phyloP scores from a whole-genome alignment of 37 sponge, comb jelly and placozoan species.

The Haliclona indistincta region DNA sequence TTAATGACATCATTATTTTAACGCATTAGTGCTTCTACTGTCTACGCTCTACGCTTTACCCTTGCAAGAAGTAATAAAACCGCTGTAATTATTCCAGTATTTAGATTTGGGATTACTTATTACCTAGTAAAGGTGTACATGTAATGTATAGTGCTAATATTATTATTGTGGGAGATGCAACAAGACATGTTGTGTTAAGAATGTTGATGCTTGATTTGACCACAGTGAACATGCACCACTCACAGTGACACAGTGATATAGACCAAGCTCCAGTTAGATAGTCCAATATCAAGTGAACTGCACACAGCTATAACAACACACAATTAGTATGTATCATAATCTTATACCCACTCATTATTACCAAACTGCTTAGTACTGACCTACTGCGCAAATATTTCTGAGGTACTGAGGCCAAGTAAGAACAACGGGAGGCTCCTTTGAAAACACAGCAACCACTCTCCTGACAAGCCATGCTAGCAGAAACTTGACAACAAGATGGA shows the following conservation, averaged over 20 bases:
- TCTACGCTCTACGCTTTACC: too few species aligned
- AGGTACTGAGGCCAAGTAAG: slow-evolving; percentile 68
- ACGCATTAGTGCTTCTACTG: too few species aligned
- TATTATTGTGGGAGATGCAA: not conserved
- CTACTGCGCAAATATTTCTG: slow-evolving; percentile 56
- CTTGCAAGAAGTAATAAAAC: too few species aligned
- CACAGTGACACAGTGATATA: slow-evolving; percentile 95
- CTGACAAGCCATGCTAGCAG: slow-evolving; percentile 73
- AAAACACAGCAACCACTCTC: not conserved
- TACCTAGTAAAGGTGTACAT: too few species aligned
- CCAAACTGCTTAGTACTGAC: slow-evolving; percentile 13
- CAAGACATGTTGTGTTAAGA: too few species aligned
- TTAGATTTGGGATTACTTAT: too few species aligned
- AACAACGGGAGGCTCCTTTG: slow-evolving; percentile 22
- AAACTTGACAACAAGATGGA: slow-evolving; percentile 81
- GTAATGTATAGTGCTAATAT: not conserved
- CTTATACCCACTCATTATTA: not conserved
- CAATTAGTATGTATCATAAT: not conserved
- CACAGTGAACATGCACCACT: too few species aligned
- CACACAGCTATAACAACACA: slow-evolving; percentile 55
- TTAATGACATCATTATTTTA: too few species aligned
- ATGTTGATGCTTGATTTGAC: not conserved
- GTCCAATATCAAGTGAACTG: slow-evolving; percentile 91
- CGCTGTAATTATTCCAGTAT: too few species aligned
- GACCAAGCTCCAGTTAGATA: slow-evolving; percentile 97